A percentile compares a stretch with the other conserved stretches of the same genome.
Conservation (phyloP, 2,797 vertebrate genomes). For the Trachurus trachurus region DNA sequence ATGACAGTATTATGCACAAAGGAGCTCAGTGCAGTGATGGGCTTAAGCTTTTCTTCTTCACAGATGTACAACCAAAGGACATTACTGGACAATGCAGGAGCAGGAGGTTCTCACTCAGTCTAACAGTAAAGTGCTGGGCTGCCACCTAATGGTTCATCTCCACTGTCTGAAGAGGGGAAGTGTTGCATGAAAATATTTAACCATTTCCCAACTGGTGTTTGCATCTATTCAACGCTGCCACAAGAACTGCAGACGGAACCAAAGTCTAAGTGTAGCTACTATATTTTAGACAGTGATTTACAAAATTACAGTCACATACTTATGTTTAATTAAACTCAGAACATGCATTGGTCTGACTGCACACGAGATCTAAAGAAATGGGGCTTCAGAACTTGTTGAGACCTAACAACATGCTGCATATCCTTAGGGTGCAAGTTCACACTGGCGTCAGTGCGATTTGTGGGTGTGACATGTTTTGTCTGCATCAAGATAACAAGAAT, state of each 20-base stretch:
- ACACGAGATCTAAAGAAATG: constrained; percentile 6
- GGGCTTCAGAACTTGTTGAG: constrained; percentile 11
- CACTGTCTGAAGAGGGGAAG: constrained; percentile 23
- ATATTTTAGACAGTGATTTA: constrained; percentile 17
- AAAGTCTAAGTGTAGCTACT: constrained; percentile 6
- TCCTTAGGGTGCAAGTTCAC: constrained; percentile 33
- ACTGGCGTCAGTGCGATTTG: constrained; percentile 31
- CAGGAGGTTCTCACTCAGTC: constrained; percentile 9
- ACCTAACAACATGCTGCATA: constrained; percentile 18
- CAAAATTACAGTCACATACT: constrained; percentile 1
- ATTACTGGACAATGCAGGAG: constrained; percentile 19
- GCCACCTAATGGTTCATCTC: constrained; percentile 76
- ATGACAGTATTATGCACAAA: constrained; percentile 54
- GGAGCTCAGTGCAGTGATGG: constrained; percentile 30
- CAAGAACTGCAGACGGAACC: not conserved
- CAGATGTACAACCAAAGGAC: constrained; percentile 48
- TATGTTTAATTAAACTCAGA: constrained; percentile 41
- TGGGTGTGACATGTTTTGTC: constrained; percentile 51
- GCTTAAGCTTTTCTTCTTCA: constrained; percentile 41
- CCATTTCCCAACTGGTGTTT: constrained; percentile 1
- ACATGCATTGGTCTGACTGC: constrained; percentile 9
- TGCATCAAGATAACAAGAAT: constrained; percentile 50
- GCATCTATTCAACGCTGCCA: not conserved
- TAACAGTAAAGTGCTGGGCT: constrained; percentile 67
- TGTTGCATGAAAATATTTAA: constrained; percentile 4